Base-by-base conservation (phyloP, 2,797 vertebrate genomes). In the Chaetophractus vellerosus region DNA sequence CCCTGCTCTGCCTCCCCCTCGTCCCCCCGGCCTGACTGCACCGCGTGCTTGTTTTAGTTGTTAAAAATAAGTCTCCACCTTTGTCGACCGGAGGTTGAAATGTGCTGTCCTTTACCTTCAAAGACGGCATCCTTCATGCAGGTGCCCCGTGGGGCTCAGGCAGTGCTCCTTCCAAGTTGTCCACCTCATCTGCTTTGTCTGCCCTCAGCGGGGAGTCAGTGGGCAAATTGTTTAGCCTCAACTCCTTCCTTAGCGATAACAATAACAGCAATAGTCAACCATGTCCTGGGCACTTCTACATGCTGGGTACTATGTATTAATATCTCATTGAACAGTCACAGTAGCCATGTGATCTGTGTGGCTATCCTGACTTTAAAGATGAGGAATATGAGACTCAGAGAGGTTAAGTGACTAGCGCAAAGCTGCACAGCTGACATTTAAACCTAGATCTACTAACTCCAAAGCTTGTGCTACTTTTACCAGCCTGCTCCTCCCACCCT, bases 1-100 rank as follows among this genome's bases (percentile, higher is more conserved):
- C 76, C 63, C 90, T 83, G 38, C 14, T 55, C 41, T 91, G 79
- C n/a, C 14, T 38, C 66, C n/a, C 26, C 21, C 0, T 0, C 26
- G 26, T 36, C 66, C 82, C 89, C 93, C 96, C 50, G 93, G 84
- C 94, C 86, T 75, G 91, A 96, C 88, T 96, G 96, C 95, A 78
- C 93, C 96, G 95, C 48, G 24, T 76, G 96, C 97, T 96, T 97
- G 88, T 95, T 95, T 97, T 71, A 89, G 64, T 28, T 75, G 68
- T 88, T 82, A 69, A 64, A 79, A 71, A 81, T 14, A 68, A 63
- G 21, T 38, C 26, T 82, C 59, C 80, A 88, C 72, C 0, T 81
- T 61, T 57, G 41, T 68, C 61, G 89, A 0, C 12, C 2, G 61
- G 92, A 78, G 92, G 36, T 52, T 19, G 63, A 28, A 50, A 0